phyloP scores from a whole-genome alignment of 2,888 invertebrate species.

The Drosophila cracens region DNA sequence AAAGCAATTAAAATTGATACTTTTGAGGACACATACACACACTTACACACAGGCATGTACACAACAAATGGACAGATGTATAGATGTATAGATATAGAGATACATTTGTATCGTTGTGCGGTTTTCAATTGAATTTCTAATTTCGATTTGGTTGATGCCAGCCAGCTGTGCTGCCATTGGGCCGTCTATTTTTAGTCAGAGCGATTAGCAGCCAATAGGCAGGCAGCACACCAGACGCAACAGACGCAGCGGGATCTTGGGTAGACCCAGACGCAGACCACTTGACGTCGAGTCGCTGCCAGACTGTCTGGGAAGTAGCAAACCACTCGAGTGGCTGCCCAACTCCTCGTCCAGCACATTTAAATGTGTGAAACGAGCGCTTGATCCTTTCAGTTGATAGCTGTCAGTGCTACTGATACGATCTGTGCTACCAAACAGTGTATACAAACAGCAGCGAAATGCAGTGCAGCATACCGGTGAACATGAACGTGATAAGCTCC shows the following conservation, averaged over 20 bases:
- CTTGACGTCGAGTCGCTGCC: constrained; percentile 51
- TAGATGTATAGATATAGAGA: constrained; percentile 32
- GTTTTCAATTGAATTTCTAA: constrained; percentile 59
- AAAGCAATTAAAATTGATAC: constrained; percentile 59
- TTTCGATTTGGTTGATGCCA: constrained; percentile 54
- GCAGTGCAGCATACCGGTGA: constrained; percentile 19
- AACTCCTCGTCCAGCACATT: constrained; percentile 3
- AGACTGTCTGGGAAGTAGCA: constrained; percentile 51
- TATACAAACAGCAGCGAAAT: background rate
- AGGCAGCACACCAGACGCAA: constrained; percentile 11
- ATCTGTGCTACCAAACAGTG: constrained; percentile 2
- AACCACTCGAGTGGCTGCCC: constrained; percentile 36
- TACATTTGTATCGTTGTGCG: constrained; percentile 62
- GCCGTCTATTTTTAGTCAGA: constrained; percentile 59
- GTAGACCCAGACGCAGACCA: constrained; percentile 35
- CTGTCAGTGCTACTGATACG: constrained; percentile 36
- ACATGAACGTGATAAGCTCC: constrained; percentile 18
- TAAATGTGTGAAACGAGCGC: constrained; percentile 32
- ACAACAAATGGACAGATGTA: constrained; percentile 7
- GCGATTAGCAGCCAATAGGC: constrained; percentile 79
- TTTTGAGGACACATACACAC: constrained; percentile 21
- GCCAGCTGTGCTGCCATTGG: constrained; percentile 73
- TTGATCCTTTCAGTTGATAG: constrained; percentile 63
- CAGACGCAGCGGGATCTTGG: background rate
- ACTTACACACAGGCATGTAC: background rate